Conservation (phyloP, 1,140 invertebrate genomes). For the Ditylenchus dipsaci region DNA sequence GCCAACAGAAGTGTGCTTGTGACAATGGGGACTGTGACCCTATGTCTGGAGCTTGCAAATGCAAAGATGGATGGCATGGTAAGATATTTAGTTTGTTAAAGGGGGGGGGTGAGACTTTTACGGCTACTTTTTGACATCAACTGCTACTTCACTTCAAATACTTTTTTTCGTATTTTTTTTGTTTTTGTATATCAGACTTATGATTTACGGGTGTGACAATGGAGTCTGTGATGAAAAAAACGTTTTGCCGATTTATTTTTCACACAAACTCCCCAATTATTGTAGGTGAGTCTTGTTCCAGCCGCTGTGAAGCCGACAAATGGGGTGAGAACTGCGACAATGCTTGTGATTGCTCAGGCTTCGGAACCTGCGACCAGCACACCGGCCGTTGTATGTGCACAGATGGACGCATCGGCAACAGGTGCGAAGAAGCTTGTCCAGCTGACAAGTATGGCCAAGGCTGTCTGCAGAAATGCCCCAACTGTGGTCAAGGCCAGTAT, state of each 20-base stretch:
- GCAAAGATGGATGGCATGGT: conserved; percentile 79
- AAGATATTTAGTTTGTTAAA: conserved; percentile 62
- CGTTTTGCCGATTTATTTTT: neutral
- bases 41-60: conserved; percentile 73
- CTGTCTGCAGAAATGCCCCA: conserved; percentile 70
- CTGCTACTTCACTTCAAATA: no score
- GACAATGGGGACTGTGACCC: conserved; percentile 85
- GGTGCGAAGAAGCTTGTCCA: conserved; percentile 65
- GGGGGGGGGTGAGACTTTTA: no score
- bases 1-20: conserved; percentile 69
- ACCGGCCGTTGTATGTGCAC: conserved; percentile 56
- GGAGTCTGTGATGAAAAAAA: no score
- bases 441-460: conserved; percentile 65
- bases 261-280: neutral
- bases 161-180: no score
- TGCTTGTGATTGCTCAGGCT: conserved; percentile 46
- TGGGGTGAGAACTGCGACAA: conserved; percentile 48
- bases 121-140: no score
- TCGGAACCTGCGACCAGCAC: conserved; percentile 42
- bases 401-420: conserved; percentile 50
- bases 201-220: no score
- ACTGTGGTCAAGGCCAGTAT: conserved; percentile 80
- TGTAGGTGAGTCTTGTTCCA: conserved; percentile 57
- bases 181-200: no score
- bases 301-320: conserved; percentile 33